phyloP scores from a whole-genome alignment of 2,113 vertebrate genomes.

The Acrocephalus kingi region DNA sequence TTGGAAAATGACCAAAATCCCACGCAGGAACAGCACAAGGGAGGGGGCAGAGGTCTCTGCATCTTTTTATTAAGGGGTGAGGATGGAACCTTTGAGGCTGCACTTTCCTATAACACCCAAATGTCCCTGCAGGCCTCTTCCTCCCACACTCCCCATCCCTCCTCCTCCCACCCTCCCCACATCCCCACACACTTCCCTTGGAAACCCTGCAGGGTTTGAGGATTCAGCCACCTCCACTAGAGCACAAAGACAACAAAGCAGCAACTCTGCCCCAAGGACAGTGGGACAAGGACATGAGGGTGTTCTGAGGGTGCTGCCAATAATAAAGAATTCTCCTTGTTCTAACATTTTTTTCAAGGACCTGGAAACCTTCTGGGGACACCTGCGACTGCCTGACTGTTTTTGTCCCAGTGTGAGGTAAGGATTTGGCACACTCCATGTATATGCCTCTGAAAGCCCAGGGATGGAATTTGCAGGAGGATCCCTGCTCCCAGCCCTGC shows the following conservation, averaged over 20 bases:
- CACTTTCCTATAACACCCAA: not conserved
- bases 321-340: not conserved
- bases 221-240: not conserved
- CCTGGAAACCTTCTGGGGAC: not conserved
- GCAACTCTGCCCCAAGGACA: not conserved
- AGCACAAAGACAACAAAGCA: not conserved
- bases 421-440: accelerated
- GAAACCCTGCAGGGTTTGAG: not conserved
- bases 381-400: not conserved
- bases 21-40: accelerated
- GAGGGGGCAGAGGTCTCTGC: not conserved
- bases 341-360: not conserved
- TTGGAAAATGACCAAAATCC: not conserved
- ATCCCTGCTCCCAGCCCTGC: not conserved
- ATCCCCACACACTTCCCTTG: not conserved
- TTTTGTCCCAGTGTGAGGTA: accelerated
- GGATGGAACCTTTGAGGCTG: not conserved
- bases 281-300: not conserved
- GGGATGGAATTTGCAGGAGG: not conserved
- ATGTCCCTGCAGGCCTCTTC: not conserved
- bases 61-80: not conserved
- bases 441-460: not conserved
- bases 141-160: not conserved
- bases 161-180: not conserved
- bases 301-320: not conserved